Base-by-base conservation (phyloP, 1,140 invertebrate species). In the Drosophila pruinosa region DNA sequence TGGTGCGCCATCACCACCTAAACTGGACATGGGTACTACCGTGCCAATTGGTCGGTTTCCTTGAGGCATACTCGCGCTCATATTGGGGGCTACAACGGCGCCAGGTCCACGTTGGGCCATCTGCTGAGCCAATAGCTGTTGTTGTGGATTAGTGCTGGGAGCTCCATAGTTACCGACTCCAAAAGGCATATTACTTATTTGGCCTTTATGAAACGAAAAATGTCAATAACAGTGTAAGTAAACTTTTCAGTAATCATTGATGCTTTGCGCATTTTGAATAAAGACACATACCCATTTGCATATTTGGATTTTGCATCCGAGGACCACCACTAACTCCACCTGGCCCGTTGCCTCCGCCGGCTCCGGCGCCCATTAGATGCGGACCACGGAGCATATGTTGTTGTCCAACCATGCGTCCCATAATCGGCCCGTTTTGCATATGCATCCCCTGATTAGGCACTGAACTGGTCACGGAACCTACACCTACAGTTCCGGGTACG, bases 351-450 rank as follows among this genome's bases (percentile, higher is more conserved):
- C 82, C 74, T 24, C 86, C 73, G 47, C 78, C 82, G 10, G 64
- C 62, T 3, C 77, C 79, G n/a, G 70, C 69, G 1, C 83, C 77
- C 73, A 89, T 89, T 14, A 91, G 21, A 75, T 90, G 90, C 0
- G 90, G 86, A 2, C 89, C 89, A 8, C 90, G 89, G 1, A 90
- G 36, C 69, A 91, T 83, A 59, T 93, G 92, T 61, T 92, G 93
- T 57, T 94, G 93, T 83, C 94, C 93, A 0, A 93, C 92, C 22
- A 94, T 93, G 7, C 93, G 91, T 0, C 93, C 79, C 91, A 95
- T 93, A 92, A 95, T 93, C 1, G 94, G 94, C 6, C 95, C 95
- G 81, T 96, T 96, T 89, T 95, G 95, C 73, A 90, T 85, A 70
- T 92, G 92, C 69, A 91, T 91, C 6, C 89, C 89, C 75, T 92